Evolutionary conservation across 2,113 vertebrate genomes (phyloP).

Genomic region (Galbula dea): DNA sequence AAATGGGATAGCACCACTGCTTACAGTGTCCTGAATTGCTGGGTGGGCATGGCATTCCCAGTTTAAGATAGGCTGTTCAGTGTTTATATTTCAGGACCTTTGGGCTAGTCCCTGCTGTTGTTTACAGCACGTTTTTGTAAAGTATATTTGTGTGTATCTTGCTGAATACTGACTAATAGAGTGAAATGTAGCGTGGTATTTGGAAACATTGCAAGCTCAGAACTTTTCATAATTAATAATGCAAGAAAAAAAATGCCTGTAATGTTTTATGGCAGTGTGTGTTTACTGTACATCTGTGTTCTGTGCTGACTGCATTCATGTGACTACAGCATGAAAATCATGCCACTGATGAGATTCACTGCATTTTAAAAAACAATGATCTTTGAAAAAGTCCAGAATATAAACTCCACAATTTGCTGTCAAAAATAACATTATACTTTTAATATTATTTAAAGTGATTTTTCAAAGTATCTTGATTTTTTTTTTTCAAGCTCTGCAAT

Average conservation of each 20-base stretch:
- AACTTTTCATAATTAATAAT: neutral
- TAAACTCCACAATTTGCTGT: neutral
- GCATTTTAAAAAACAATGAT: neutral
- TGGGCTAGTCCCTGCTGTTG: neutral
- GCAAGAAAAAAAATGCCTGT: neutral
- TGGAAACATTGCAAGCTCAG: neutral
- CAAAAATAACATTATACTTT: neutral
- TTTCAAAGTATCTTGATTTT: neutral
- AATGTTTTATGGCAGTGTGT: neutral
- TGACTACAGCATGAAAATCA: neutral
- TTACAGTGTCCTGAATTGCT: neutral
- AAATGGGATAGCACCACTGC: neutral
- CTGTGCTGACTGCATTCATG: neutral
- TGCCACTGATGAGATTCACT: neutral
- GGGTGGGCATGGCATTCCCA: neutral
- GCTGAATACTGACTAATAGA: neutral
- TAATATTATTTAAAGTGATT: neutral
- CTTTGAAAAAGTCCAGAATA: neutral
- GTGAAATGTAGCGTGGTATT: neutral
- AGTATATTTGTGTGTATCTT: neutral
- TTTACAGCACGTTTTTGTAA: neutral
- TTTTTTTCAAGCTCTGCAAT: neutral
- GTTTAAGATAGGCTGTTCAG: neutral
- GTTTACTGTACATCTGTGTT: neutral
- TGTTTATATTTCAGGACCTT: neutral